Evolutionary conservation across 2,888 invertebrate species (phyloP), one percentile per base, ranked within the genome.

Genomic region (Synanthedon myopaeformis): DNA sequence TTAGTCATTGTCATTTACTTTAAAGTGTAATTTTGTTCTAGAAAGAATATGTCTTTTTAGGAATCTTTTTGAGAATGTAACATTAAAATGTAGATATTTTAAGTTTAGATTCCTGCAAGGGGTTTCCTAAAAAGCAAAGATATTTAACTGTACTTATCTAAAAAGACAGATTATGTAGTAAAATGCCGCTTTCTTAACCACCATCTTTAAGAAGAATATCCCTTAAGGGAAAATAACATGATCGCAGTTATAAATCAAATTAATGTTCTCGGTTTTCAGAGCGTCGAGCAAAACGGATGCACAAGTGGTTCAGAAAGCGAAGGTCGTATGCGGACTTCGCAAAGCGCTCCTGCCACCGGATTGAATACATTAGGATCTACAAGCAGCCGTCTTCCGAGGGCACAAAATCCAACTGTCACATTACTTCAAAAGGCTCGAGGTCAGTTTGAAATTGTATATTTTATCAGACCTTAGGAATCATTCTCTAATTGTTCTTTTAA

Each of bases 361-460:
- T 67, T 88, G 52, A 81, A 70, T 63, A 69, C 76, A 0, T 61
- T 86, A 54, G 66, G 89, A 1, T 81, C 89, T 3, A 73, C 82
- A 55, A 79, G 88, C 58, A 91, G 91, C 60, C 72, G 82, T 2
- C 82, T 95, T 63, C 96, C 96, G 3, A 89, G 91, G 64, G 94
- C 93, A 2, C 95, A 95, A 80, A 96, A 94, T 80, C 95, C 96
- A 0, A 95, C 95, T 5, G 94, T 96, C 64, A 96, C 95, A 1
- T 84, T 96, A 48, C 88, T 96, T 57, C 95, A 96, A 82, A 96
- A 95, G 82, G 94, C 94, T 55, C 90, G 96, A 92, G 96, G 96
- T 96, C 85, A 72, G 72, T 53, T 41, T 35, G 10, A 35, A 35
- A 35, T 10, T 35, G 10, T 35, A 35, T 35, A 35, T 28, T 28